Base-by-base conservation (phyloP, 2,888 invertebrate genomes). In the Troides aeacus region DNA sequence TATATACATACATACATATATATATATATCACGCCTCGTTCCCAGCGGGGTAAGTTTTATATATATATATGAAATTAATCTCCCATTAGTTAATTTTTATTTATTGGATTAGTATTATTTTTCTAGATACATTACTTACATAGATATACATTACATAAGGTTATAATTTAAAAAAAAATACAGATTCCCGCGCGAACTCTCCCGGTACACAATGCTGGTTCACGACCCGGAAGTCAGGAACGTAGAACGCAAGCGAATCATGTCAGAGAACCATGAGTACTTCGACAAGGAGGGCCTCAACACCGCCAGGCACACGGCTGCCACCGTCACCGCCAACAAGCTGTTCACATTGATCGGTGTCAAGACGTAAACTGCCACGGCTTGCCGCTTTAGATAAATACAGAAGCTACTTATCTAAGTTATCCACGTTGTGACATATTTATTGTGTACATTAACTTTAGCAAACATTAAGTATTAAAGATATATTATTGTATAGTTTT, bases 121-220 rank as follows among this genome's bases (percentile, higher is more conserved):
- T 21, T 21, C 21, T 21, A 21, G 21, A 21, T 21, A 21, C 21
- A 21, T 21, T 21, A 21, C 21, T 21, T 21, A 21, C 21, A 21
- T 21, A 21, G n/a, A n/a, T n/a, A 21, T 21, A 21, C 21, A 21
- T 21, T 21, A 21, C 21, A 21, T 21, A 21, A 21, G 21, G 21
- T 21, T 21, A 21, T 21, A 21, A 21, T 21, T 21, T 21, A 21
- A 21, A 21, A 56, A 10, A 12, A 39, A 56, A 73, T 74, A 3
- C 80, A 90, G 90, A 74, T 86, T 86, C 66, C 88, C 89, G 0
- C 84, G 81, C 0, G 72, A 77, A 15, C 81, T 89, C 83, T 87
- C 90, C 0, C 82, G 86, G 30, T 93, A 92, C 82, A 84, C 84
- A 1, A 93, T 92, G 92, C 74, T 91, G 72, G 56, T 62, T n/a